Conservation (phyloP, 2,797 vertebrate genomes). For the Rhadinocentrus ornatus region DNA sequence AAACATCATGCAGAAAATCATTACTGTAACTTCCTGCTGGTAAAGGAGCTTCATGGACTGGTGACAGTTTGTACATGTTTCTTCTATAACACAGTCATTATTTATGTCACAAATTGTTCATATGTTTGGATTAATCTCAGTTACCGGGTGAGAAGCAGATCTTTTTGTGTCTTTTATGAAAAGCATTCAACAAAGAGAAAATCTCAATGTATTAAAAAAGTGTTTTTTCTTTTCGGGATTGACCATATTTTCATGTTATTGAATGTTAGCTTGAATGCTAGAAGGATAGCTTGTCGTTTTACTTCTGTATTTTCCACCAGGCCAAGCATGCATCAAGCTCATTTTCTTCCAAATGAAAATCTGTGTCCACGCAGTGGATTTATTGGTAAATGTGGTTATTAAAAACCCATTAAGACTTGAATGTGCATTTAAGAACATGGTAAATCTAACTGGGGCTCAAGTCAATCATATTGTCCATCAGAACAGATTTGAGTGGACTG, state of each 20-base stretch:
- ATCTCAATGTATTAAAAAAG: background rate
- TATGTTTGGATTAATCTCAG: no score
- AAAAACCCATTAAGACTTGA: slow-evolving; percentile 28
- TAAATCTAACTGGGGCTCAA: slow-evolving; percentile 16
- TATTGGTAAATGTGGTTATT: slow-evolving; percentile 21
- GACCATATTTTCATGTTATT: background rate
- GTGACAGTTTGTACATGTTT: no score
- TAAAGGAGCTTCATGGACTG: no score
- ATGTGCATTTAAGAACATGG: slow-evolving; percentile 9
- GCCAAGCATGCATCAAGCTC: slow-evolving; percentile 12
- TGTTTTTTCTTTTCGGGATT: background rate
- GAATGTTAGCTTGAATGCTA: no score
- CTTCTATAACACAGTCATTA: no score
- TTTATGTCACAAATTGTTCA: no score
- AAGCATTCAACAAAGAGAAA: no score
- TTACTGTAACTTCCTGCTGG: no score
- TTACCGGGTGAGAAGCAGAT: no score
- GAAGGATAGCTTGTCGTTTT: background rate
- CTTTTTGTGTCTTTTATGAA: no score
- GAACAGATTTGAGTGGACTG: slow-evolving; percentile 10
- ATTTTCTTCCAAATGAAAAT: slow-evolving; percentile 3
- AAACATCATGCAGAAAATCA: no score
- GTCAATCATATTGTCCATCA: slow-evolving; percentile 16
- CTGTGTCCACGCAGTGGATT: background rate
- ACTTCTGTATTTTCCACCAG: slow-evolving; percentile 7